These are phyloP conservation scores for Cirrhinus mrigala DNA, from an alignment of 2,797 vertebrate species.

Conservation along the genomic window DNA sequence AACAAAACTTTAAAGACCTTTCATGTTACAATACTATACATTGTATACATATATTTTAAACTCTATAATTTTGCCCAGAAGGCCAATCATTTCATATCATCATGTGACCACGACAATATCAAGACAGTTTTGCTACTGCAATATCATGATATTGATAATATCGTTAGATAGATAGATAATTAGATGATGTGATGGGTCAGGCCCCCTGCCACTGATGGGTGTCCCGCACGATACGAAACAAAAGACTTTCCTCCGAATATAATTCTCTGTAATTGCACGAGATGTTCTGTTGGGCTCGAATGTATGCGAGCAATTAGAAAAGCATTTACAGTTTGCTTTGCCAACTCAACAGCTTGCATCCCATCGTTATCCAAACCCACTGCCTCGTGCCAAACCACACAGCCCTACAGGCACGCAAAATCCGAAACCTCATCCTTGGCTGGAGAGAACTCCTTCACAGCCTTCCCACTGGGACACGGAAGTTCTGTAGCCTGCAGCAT, in stretches of 20 bases:
- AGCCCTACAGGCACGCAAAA: conserved; percentile 42
- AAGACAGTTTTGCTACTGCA: no score
- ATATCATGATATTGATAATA: no score
- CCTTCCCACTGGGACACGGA: conserved; percentile 26
- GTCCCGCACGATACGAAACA: neutral
- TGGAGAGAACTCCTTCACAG: conserved; percentile 21
- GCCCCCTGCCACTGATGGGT: neutral
- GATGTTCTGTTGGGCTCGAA: conserved; percentile 7
- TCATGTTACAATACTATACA: no score
- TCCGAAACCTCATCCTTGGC: conserved; percentile 34
- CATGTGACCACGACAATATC: no score
- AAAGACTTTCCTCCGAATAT: neutral
- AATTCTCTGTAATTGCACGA: conserved; percentile 15
- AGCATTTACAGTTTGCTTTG: conserved; percentile 50
- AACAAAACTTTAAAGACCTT: no score
- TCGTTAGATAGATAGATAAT: neutral
- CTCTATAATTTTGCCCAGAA: no score
- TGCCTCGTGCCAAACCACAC: conserved; percentile 48
- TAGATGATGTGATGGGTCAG: neutral
- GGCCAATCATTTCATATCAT: no score
- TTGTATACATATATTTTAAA: no score
- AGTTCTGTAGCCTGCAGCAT: conserved; percentile 30
- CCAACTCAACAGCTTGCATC: conserved; percentile 54
- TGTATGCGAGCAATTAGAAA: conserved; percentile 32
- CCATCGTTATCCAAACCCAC: conserved; percentile 50